Evolutionary conservation across 2,113 vertebrate species (phyloP).

Genomic region (Hemiprocne comata): DNA sequence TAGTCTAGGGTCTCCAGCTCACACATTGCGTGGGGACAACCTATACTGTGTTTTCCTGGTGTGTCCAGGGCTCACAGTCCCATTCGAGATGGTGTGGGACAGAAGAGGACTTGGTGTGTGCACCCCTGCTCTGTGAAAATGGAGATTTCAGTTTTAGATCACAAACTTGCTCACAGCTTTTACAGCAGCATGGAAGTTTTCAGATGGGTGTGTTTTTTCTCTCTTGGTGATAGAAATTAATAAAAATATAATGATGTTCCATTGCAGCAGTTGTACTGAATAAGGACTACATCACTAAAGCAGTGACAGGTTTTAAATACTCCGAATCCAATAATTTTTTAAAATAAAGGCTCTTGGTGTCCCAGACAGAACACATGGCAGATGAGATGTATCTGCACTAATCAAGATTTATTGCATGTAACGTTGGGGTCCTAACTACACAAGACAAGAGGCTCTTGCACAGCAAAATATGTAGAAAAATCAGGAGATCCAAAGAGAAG

Average conservation of each 20-base stretch:
- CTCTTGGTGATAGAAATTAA: background rate
- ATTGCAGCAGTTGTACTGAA: background rate
- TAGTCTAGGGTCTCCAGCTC: background rate
- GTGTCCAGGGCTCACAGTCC: background rate
- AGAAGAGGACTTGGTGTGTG: background rate
- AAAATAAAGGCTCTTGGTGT: background rate
- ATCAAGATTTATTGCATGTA: too few relatives aligned
- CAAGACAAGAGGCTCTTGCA: too few relatives aligned
- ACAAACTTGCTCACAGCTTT: background rate
- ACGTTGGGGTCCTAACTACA: too few relatives aligned
- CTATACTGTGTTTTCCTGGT: background rate
- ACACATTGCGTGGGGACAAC: background rate
- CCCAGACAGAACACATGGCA: too few relatives aligned
- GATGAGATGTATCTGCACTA: too few relatives aligned
- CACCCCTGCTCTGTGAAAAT: background rate
- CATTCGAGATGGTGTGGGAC: background rate
- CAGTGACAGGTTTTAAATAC: background rate
- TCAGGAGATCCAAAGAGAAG: too few relatives aligned
- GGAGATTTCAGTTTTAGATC: background rate
- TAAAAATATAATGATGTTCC: background rate
- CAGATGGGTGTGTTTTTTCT: background rate
- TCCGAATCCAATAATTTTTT: background rate
- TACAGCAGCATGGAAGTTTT: background rate
- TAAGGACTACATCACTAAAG: background rate
- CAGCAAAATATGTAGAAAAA: too few relatives aligned